Evolutionary conservation across 2,797 vertebrate genomes (phyloP), one percentile per base, ranked within the genome.

Genomic region (Pachyuromys duprasi): DNA sequence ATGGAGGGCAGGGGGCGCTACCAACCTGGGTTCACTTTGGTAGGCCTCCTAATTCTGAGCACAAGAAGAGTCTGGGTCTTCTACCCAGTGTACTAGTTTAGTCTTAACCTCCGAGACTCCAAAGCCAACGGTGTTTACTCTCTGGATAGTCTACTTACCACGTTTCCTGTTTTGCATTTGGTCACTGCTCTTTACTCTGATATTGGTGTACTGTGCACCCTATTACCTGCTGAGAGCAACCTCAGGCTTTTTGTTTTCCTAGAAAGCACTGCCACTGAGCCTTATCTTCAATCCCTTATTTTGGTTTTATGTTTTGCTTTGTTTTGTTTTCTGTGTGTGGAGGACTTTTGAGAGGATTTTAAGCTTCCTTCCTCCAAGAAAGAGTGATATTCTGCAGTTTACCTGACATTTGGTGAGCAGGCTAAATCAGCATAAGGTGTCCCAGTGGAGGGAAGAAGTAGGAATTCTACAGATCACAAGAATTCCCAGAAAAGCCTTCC

Each of bases 1-100:
- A 87, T 57, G 45, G 49, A 67, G 53, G 91, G 87, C 62, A 97
- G 94, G 89, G 90, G 94, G 83, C 81, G 67, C 96, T 86, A 79
- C 87, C 92, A 93, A 93, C 42, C 42, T 79, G 83, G 72, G 62
- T 91, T 92, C 36, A 24, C n/a, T 60, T 86, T n/a, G 63, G 49
- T 62, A 3, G 2, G 13, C 42, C 26, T 65, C 81, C 45, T 60
- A 62, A 15, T 26, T 63, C 53, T 53, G 60, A 12, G 1, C 11
- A 67, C 69, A 62, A 42, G 7, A 31, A n/a, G 13, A 90, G 39
- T 33, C 39, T 65, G 49, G 22, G 15, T 60, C 89, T 84, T 86
- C 18, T 49, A 49, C 49, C 49, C 49, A 49, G 49, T 5, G 9
- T 49, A 49, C 8, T 49, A 49, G 8, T 49, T 49, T 11, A 49